Evolutionary conservation across 2,888 invertebrate genomes (phyloP).

Genomic region (Julus scanicus): DNA sequence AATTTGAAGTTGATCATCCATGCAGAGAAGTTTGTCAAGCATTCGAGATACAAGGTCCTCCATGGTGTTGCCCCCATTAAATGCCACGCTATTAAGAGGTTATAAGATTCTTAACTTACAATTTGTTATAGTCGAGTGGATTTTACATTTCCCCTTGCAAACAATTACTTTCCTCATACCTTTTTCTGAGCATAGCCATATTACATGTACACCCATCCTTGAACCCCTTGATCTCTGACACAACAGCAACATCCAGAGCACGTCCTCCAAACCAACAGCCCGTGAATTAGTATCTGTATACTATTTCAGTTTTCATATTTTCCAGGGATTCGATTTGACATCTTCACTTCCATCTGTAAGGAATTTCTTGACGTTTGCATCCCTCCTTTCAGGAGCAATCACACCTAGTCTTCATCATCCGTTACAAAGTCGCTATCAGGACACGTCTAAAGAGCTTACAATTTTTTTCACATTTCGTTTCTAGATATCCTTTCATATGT

Average conservation of each 20-base stretch:
- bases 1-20: background rate
- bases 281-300: background rate
- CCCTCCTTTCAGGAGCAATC: background rate
- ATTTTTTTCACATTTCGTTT: background rate
- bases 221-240: background rate
- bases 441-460: background rate
- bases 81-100: background rate
- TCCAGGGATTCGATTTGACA: conserved; percentile 16
- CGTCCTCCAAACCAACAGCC: background rate
- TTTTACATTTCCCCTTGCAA: background rate
- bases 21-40: background rate
- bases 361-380: background rate
- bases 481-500: background rate
- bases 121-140: background rate
- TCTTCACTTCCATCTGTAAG: conserved; percentile 8
- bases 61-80: background rate
- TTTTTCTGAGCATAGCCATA: background rate
- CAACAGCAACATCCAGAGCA: background rate
- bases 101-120: background rate
- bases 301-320: conserved; percentile 6
- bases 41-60: too few relatives aligned
- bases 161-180: background rate
- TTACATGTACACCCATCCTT: background rate
- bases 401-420: background rate
- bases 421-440: background rate